These are phyloP conservation scores for Zaprionus ghesquierei DNA, from an alignment of 1,140 invertebrate species.

Conservation along the genomic window DNA sequence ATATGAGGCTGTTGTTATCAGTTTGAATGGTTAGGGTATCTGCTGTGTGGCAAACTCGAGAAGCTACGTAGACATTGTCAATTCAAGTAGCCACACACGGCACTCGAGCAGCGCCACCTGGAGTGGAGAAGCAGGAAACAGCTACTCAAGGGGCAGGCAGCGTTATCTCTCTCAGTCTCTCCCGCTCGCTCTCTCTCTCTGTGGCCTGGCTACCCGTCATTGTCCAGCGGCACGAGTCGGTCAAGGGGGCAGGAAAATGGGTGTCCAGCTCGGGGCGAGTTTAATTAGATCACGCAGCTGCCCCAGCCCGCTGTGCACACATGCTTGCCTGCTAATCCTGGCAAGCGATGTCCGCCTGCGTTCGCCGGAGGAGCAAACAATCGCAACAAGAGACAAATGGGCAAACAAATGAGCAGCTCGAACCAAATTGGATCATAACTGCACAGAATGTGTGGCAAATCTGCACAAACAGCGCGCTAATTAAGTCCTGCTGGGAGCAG, in stretches of 20 bases:
- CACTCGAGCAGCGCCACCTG: conserved; percentile 16
- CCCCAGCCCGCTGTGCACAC: conserved; percentile 66
- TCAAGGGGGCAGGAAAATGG: background rate
- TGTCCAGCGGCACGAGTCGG: conserved; percentile 62
- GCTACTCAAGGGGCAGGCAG: conserved; percentile 33
- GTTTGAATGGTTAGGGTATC: background rate
- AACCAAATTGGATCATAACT: conserved; percentile 75
- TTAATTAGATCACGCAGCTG: conserved; percentile 68
- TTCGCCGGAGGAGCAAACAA: conserved; percentile 48
- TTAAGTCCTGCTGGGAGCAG: conserved; percentile 68
- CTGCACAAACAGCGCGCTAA: conserved; percentile 75
- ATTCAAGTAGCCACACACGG: conserved; percentile 39
- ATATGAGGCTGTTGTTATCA: background rate
- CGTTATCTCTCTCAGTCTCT: background rate
- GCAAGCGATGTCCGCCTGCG: conserved; percentile 43
- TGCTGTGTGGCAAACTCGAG: too few relatives aligned
- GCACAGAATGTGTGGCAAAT: conserved; percentile 61
- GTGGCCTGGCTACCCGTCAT: conserved; percentile 55
- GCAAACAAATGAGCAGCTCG: conserved; percentile 65
- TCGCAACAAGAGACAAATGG: conserved; percentile 69
- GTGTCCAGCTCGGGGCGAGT: background rate
- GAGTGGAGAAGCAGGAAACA: conserved; percentile 23
- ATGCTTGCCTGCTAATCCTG: conserved; percentile 70
- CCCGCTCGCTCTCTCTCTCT: background rate
- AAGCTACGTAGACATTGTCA: too few relatives aligned